phyloP scores from a whole-genome alignment of 2,113 vertebrate genomes.

The Abramis brama region DNA sequence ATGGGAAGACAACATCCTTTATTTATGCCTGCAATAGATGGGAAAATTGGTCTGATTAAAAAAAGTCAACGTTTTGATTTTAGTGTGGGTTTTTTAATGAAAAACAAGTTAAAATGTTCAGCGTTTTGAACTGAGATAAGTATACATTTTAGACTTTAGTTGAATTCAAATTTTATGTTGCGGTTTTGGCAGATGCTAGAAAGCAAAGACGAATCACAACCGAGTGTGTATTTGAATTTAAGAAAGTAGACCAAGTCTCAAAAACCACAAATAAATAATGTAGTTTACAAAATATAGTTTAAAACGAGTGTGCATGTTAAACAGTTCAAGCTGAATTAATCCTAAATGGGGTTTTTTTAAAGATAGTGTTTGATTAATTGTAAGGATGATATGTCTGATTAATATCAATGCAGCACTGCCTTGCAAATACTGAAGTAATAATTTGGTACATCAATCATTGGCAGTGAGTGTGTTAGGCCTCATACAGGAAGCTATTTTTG shows the following conservation, averaged over 20 bases:
- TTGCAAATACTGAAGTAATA: slow-evolving; percentile 10
- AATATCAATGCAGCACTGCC: background rate
- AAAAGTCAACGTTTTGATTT: background rate
- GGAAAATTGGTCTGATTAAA: background rate
- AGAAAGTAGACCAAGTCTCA: background rate
- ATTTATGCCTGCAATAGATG: background rate
- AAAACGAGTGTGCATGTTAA: background rate
- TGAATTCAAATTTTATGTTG: no score
- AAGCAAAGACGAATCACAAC: background rate
- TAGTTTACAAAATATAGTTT: background rate
- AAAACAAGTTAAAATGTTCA: background rate
- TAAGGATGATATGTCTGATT: slow-evolving; percentile 12
- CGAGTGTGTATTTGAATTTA: background rate
- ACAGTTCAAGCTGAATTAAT: background rate
- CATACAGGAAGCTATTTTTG: background rate
- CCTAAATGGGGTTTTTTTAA: background rate
- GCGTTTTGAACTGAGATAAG: background rate
- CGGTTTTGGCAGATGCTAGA: background rate
- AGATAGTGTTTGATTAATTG: background rate
- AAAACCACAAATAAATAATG: background rate
- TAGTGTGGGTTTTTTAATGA: background rate
- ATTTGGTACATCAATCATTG: background rate
- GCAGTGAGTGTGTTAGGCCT: background rate
- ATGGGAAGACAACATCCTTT: background rate
- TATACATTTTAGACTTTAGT: background rate